Evolutionary conservation across 2,888 invertebrate genomes (phyloP), one percentile per base, ranked within the genome.

Genomic region (Perizoma affinitatum): DNA sequence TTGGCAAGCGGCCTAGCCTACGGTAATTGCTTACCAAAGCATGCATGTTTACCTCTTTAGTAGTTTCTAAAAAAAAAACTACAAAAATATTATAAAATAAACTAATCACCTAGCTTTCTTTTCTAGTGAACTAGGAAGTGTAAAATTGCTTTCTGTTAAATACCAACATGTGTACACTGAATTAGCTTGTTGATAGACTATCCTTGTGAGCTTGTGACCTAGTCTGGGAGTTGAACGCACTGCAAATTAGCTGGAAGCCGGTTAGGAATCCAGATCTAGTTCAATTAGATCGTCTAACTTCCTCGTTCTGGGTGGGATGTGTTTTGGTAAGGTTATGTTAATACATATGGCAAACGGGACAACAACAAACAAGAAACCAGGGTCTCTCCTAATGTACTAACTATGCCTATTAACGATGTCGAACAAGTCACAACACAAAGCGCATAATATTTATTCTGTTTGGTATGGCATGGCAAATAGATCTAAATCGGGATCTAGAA

Each of bases 121-220:
- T 50, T 43, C 6, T 41, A 35, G 42, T 9, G n/a, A 50, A 22
- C 42, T 51, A 60, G 42, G 45, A 46, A 54, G 38, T 8, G 5
- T 46, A 44, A 38, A 54, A 43, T 45, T 35, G n/a, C 35, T 35
- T 40, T 53, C n/a, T 43, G 40, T 41, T 45, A 40, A 43, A 45
- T 53, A 42, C 11, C 33, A 46, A 45, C 61, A 54, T 50, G 53
- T 66, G 62, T 5, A 47, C n/a, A n/a, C 62, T 47, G 42, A 65
- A 68, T 65, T 58, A 52, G 44, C 36, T 54, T 63, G 47, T 61
- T 46, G 52, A 66, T 63, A 50, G 47, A 58, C 42, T 49, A 59
- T 56, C 46, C 59, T 60, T 54, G 40, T 59, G n/a, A 35, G 46
- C 54, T 43, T 34, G 33, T 53, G 60, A 64, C 58, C 63, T 40